These are phyloP conservation scores for Vanessa cardui DNA, from an alignment of 2,888 invertebrate genomes.

Conservation along the genomic window DNA sequence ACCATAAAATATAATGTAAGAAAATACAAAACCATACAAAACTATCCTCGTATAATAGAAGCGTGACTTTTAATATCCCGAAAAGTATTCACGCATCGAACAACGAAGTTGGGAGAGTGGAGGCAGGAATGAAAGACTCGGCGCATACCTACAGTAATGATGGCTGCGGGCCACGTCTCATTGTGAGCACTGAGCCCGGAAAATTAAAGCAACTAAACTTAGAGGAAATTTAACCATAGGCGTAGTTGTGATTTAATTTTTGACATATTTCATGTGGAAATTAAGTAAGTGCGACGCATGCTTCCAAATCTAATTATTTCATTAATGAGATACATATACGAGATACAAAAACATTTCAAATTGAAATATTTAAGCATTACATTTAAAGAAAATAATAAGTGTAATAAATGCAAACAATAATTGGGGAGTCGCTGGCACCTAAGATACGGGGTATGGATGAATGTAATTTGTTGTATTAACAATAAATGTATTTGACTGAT, in stretches of 20 bases:
- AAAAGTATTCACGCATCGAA: conserved; percentile 48
- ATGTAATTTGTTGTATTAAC: too few relatives aligned
- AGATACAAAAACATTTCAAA: too few relatives aligned
- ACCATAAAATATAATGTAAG: conserved; percentile 1
- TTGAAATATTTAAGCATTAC: too few relatives aligned
- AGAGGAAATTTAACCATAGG: conserved; percentile 41
- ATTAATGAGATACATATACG: too few relatives aligned
- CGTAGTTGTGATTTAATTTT: conserved; percentile 37
- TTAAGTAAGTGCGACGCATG: conserved; percentile 15
- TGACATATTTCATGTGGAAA: conserved; percentile 40
- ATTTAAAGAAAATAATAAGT: too few relatives aligned
- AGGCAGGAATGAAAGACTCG: conserved; percentile 51
- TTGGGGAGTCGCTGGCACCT: too few relatives aligned
- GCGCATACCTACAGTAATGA: conserved; percentile 63
- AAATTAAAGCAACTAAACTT: conserved; percentile 73
- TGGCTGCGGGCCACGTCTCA: conserved; percentile 63
- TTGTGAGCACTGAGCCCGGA: conserved; percentile 68
- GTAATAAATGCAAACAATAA: too few relatives aligned
- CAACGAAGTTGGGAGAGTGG: conserved; percentile 50
- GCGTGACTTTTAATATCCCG: conserved; percentile 43
- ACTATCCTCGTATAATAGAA: conserved; percentile 35
- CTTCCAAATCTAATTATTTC: background rate
- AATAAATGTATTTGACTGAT: too few relatives aligned
- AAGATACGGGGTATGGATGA: too few relatives aligned
- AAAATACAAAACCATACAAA: conserved; percentile 7